Evolutionary conservation across 2,888 invertebrate species (phyloP).

Genomic region (Phorcus lineatus): DNA sequence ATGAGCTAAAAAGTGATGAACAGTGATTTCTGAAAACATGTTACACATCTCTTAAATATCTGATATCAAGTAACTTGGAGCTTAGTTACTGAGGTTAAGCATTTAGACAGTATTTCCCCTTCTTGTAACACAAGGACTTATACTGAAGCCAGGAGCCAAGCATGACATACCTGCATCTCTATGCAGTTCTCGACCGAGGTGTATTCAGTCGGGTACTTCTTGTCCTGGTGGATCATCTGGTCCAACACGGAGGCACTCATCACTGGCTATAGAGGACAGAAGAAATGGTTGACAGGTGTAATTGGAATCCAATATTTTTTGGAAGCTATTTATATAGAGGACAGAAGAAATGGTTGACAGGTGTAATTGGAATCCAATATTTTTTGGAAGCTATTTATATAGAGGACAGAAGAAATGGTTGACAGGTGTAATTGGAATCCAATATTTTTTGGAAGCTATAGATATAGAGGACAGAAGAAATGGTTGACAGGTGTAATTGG

Average conservation of each 20-base stretch:
- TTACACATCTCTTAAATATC: too few species aligned
- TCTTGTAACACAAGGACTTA: neutral
- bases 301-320: too few species aligned
- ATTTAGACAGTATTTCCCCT: too few species aligned
- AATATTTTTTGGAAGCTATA: too few species aligned
- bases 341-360: slow-evolving; percentile 18
- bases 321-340: too few species aligned
- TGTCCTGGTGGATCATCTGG: slow-evolving; percentile 78
- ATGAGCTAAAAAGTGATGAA: too few species aligned
- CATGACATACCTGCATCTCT: slow-evolving; percentile 79
- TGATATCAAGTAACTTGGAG: too few species aligned
- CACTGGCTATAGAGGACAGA: slow-evolving; percentile 78
- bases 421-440: neutral
- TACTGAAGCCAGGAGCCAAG: neutral
- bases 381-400: too few species aligned
- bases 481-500: neutral
- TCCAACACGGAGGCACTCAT: slow-evolving; percentile 82
- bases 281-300: neutral
- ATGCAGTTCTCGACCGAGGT: slow-evolving; percentile 88
- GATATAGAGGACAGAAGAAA: slow-evolving; percentile 49
- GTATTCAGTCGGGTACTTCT: slow-evolving; percentile 81
- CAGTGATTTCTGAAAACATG: too few species aligned
- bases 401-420: slow-evolving; percentile 36
- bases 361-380: too few species aligned
- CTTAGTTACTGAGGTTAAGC: too few species aligned